These are phyloP conservation scores for Tokudaia muenninki DNA, from an alignment of 2,797 vertebrate species.

Conservation along the genomic window DNA sequence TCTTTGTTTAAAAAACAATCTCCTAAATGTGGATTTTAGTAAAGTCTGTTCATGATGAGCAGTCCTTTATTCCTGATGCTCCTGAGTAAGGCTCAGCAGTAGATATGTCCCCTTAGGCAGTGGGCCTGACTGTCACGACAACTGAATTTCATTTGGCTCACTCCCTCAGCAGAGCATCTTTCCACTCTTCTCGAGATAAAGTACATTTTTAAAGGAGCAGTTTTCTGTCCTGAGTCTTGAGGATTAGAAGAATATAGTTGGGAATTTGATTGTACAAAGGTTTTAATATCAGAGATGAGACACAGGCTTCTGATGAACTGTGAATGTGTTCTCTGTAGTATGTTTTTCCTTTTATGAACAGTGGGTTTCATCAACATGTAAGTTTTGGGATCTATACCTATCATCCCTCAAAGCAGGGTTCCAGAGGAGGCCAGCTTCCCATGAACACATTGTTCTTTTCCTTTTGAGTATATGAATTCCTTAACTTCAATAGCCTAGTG, in stretches of 20 bases:
- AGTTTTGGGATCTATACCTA: not conserved
- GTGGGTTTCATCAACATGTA: not conserved
- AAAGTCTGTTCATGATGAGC: not conserved
- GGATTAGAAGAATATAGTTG: not conserved
- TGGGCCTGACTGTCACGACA: no score
- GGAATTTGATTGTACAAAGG: not conserved
- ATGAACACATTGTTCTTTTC: not conserved
- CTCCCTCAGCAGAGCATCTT: not conserved
- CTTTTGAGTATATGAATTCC: not conserved
- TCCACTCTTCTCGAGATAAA: not conserved
- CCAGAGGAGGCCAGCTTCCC: not conserved
- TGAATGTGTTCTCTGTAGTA: not conserved
- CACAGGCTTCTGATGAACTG: not conserved
- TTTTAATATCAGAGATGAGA: not conserved
- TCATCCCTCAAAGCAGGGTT: not conserved
- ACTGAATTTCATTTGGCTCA: not conserved
- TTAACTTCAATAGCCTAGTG: not conserved
- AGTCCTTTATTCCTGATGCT: not conserved
- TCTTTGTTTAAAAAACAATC: not conserved
- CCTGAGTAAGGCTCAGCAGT: accelerated
- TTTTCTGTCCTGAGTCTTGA: not conserved
- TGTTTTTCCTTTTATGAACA: not conserved
- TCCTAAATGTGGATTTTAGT: not conserved
- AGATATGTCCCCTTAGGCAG: not conserved
- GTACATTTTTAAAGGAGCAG: not conserved